Conservation (phyloP, 2,888 invertebrate genomes). For the Caenorhabditis sulstoni region DNA sequence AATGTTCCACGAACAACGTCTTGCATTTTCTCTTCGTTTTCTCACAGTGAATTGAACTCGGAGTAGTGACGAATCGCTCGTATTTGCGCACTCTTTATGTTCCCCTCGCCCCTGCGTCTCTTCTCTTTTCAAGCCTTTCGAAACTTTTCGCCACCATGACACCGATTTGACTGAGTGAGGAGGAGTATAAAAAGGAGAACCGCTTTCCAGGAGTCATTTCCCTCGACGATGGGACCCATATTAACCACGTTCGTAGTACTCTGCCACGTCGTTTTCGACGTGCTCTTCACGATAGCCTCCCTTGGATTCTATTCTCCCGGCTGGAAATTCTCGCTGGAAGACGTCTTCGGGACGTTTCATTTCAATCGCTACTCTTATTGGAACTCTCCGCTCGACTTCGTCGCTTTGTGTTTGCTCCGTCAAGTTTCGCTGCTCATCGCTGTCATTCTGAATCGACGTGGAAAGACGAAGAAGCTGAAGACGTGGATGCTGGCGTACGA, state of each 20-base stretch:
- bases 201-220: constrained; percentile 8
- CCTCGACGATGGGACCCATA: constrained; percentile 30
- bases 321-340: constrained; percentile 17
- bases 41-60: too few relatives aligned
- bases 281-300: constrained; percentile 22
- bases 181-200: neutral
- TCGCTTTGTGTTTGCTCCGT: constrained; percentile 31
- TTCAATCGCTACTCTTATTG: constrained; percentile 41
- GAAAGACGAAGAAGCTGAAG: constrained; percentile 28
- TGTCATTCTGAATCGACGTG: constrained; percentile 24
- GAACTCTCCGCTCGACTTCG: constrained; percentile 50
- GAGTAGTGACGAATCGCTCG: too few relatives aligned
- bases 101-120: too few relatives aligned
- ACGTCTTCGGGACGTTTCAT: constrained; percentile 26
- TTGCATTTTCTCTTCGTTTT: too few relatives aligned
- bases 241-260: constrained; percentile 14
- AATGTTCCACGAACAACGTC: too few relatives aligned
- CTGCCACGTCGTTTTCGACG: constrained; percentile 29
- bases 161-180: neutral
- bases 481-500: constrained; percentile 24
- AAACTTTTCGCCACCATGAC: too few relatives aligned
- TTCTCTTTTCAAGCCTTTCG: too few relatives aligned
- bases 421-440: constrained; percentile 42
- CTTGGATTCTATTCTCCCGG: constrained; percentile 40
- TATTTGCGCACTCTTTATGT: too few relatives aligned